Evolutionary conservation across 2,797 vertebrate genomes (phyloP), one percentile per base, ranked within the genome.

Genomic region (Pterois miles): DNA sequence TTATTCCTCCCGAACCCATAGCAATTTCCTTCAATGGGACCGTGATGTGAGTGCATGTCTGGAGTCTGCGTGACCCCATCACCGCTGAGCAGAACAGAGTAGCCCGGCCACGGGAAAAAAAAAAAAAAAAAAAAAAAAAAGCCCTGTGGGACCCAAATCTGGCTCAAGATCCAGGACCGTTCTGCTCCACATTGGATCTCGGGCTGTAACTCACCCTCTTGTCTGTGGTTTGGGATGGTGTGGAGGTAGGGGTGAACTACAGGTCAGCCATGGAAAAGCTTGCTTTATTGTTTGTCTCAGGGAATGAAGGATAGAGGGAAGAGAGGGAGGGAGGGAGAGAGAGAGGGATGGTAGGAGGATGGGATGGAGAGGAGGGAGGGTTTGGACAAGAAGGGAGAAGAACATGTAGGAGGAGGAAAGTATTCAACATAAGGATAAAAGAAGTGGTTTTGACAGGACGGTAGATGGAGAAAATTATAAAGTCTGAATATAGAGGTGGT

Each of bases 191-290:
- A 66, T 22, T 72, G 82, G 74, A 91, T 83, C 83, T 73, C 46
- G 46, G 78, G 87, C 88, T 85, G 89, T 91, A 92, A 94, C 91
- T 95, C 93, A 90, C 78, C 82, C 85, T 78, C 85, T 77, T 78
- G 87, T 90, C 86, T 85, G 86, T 82, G 78, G 83, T 88, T 91
- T 86, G 88, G 86, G 92, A 91, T 82, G 90, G 82, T 87, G 87
- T 72, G 81, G 92, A 92, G 88, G 91, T 83, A 86, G 85, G 90
- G 94, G 93, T 95, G 92, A 95, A 91, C 59, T 25, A 52, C 83
- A 90, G 94, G 93, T 95, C 94, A 95, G 86, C 87, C 91, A 85
- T 89, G 91, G 92, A 91, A 89, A 86, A 80, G 77, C 80, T 87
- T 80, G 83, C 85, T 91, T 92, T 90, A 91, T 91, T 91, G 85